A percentile compares a stretch with the other conserved stretches of the same genome.
Conservation (phyloP, 2,888 invertebrate species). For the Syritta pipiens region DNA sequence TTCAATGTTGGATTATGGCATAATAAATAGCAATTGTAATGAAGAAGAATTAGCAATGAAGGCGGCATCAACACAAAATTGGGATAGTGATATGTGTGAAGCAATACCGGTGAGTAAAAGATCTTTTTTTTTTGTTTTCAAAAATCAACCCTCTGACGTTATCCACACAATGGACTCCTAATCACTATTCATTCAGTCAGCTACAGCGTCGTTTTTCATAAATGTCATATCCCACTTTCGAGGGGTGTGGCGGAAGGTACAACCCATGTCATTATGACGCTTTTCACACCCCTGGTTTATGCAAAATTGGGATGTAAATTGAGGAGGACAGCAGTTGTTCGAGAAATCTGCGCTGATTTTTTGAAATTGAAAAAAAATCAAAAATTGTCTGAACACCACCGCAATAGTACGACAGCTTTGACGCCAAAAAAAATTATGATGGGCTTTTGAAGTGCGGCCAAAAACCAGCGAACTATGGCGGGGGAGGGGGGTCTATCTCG, state of each 20-base stretch:
- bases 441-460: too few species aligned
- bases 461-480: too few species aligned
- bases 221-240: slow-evolving; percentile 40
- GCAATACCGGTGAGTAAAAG: slow-evolving; percentile 78
- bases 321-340: slow-evolving; percentile 17
- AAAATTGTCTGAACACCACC: not conserved
- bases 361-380: not conserved
- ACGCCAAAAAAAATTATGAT: too few species aligned
- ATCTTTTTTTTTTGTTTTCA: too few species aligned
- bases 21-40: slow-evolving; percentile 74
- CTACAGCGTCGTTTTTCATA: slow-evolving; percentile 28
- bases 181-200: slow-evolving; percentile 58
- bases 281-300: slow-evolving; percentile 51
- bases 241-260: slow-evolving; percentile 41
- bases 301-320: slow-evolving; percentile 48
- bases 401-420: not conserved
- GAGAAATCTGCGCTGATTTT: slow-evolving; percentile 1
- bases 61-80: slow-evolving; percentile 75
- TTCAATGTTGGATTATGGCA: slow-evolving; percentile 74
- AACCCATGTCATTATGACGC: slow-evolving; percentile 58
- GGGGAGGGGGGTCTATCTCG: too few species aligned
- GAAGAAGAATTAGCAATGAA: slow-evolving; percentile 75
- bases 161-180: slow-evolving; percentile 42
- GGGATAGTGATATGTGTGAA: slow-evolving; percentile 79
- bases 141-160: too few species aligned